Evolutionary conservation across 2,888 invertebrate genomes (phyloP), one percentile per base, ranked within the genome.

Genomic region (Hirtodrosophila histrioides): DNA sequence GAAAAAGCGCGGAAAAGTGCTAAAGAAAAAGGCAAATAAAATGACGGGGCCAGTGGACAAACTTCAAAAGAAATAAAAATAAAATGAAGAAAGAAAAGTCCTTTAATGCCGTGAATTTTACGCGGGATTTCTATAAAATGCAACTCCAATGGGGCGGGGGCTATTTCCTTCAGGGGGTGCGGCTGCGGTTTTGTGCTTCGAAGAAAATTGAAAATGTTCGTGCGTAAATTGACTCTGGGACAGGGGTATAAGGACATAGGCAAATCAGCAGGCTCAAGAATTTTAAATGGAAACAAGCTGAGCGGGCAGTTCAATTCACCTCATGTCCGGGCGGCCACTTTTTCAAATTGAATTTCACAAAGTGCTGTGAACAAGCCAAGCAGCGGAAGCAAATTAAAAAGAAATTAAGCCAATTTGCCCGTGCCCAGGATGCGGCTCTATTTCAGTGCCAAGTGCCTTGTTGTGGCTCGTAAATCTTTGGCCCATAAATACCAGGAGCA

Each of bases 341-440:
- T 79, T 88, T 88, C 62, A 88, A 88, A 88, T 89, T 88, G 85
- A 88, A 88, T 88, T 88, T 71, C 60, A 43, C 62, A 40, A 69
- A 73, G 65, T 69, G 66, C 75, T 65, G 54, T 53, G 62, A 55
- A 48, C 43, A 46, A 66, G 49, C 49, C 41, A 75, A 78, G 69
- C 65, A 80, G 75, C 84, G 84, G 86, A 75, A 89, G 89, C 87
- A 90, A 90, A 89, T 90, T 90, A 90, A 90, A 90, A 90, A 89
- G 89, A 90, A 90, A 90, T 90, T 89, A 90, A 90, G 88, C 89
- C 89, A 90, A 90, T 90, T 90, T 90, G 86, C 81, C 77, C 67
- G 68, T 65, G 79, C 72, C 66, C 71, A 68, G 68, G 75, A 76
- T 64, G 72, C 77, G 64, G 75, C 75, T 89, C 89, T 80, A 83